A percentile compares a stretch with the other conserved stretches of the same genome.
Conservation (phyloP, 2,888 invertebrate genomes). For the Lobophora halterata region DNA sequence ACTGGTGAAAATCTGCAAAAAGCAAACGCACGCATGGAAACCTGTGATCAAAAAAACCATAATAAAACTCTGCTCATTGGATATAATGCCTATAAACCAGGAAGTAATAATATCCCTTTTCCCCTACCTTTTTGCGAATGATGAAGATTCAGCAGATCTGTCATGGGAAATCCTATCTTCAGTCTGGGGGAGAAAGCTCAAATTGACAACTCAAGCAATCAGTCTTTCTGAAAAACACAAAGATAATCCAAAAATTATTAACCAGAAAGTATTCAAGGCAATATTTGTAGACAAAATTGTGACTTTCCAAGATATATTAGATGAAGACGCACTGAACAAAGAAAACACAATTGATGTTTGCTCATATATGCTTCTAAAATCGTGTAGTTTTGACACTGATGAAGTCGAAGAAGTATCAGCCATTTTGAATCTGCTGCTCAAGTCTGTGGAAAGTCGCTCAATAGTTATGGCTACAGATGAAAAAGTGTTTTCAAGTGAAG, state of each 20-base stretch:
- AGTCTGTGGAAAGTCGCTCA: constrained; percentile 58
- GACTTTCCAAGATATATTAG: constrained; percentile 50
- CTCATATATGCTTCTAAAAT: constrained; percentile 67
- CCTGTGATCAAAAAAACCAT: constrained; percentile 62
- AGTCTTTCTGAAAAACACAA: constrained; percentile 34
- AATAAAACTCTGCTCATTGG: constrained; percentile 67
- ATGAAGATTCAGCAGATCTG: constrained; percentile 48
- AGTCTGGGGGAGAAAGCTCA: constrained; percentile 60
- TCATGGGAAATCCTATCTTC: constrained; percentile 60
- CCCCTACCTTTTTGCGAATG: constrained; percentile 82
- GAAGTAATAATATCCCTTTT: constrained; percentile 80
- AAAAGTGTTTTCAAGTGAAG: constrained; percentile 47
- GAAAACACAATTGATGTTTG: constrained; percentile 55
- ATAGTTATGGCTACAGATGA: constrained; percentile 52
- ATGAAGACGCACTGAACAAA: constrained; percentile 51
- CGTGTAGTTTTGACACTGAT: constrained; percentile 59
- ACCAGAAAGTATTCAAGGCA: constrained; percentile 35
- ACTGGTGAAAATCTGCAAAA: constrained; percentile 76
- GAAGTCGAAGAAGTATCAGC: constrained; percentile 56
- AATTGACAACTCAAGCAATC: constrained; percentile 39
- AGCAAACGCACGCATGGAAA: constrained; percentile 61
- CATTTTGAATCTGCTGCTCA: constrained; percentile 64
- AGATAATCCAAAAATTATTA: constrained; percentile 46
- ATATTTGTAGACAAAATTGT: constrained; percentile 50
- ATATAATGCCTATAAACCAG: constrained; percentile 73